Percentiles rank a stretch among this genome's conserved stretches.
phyloP scores from a whole-genome alignment of 2,113 vertebrate species.

The Lepisosteus oculatus region DNA sequence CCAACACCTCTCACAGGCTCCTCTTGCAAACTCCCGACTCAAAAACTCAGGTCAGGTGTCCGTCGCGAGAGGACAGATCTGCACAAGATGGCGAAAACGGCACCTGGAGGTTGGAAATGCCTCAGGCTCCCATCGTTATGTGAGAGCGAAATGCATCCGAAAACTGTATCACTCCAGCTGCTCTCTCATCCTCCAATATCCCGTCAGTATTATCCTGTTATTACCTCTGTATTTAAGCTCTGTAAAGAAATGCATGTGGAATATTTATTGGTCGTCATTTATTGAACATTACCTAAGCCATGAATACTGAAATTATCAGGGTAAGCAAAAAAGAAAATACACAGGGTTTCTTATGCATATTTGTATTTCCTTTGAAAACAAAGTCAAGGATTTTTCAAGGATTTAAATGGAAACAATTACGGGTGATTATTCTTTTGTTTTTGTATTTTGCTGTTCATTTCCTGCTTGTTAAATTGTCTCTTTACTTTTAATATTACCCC shows the following conservation, averaged over 20 bases:
- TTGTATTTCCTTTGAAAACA: too few species aligned
- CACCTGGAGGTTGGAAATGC: too few species aligned
- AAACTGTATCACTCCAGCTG: too few species aligned
- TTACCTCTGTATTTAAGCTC: not conserved
- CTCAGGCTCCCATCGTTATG: too few species aligned
- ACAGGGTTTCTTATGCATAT: not conserved
- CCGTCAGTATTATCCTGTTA: not conserved
- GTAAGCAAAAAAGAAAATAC: not conserved
- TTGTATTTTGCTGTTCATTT: not conserved
- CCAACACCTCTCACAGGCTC: too few species aligned
- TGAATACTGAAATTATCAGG: not conserved
- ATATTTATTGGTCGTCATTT: not conserved
- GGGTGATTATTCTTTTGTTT: not conserved
- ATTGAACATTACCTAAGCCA: not conserved
- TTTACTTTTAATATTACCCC: not conserved
- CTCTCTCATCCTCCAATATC: not conserved
- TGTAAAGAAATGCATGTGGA: slow-evolving; percentile 4
- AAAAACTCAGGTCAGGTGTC: too few species aligned
- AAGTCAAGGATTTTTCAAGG: too few species aligned
- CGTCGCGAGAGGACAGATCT: too few species aligned
- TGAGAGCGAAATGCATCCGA: too few species aligned
- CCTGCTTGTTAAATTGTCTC: not conserved
- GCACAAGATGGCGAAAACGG: too few species aligned
- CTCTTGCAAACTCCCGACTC: too few species aligned
- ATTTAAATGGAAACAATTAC: too few species aligned